Evolutionary conservation across 2,888 invertebrate species (phyloP).

Genomic region (Caradrina kadenii): DNA sequence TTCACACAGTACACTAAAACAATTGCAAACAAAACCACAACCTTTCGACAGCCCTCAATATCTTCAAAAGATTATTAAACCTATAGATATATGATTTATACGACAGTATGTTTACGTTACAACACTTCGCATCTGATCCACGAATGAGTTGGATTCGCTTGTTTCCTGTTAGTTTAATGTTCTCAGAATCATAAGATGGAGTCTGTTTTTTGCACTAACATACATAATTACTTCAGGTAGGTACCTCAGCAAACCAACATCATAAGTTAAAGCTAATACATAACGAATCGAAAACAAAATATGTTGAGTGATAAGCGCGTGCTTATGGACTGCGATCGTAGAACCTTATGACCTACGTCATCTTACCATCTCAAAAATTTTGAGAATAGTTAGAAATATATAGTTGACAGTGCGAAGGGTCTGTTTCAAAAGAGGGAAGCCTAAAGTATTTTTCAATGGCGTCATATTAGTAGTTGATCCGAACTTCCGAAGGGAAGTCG

Average conservation of each 20-base stretch:
- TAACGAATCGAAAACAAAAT: conserved; percentile 9
- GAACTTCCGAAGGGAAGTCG: no score
- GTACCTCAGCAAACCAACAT: conserved; percentile 7
- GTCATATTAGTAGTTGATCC: no score
- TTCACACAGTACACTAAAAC: conserved; percentile 14
- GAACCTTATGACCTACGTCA: background rate
- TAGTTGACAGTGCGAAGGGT: no score
- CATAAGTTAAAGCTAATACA: background rate
- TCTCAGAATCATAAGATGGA: conserved; percentile 44
- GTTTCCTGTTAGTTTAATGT: conserved; percentile 57
- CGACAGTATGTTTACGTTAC: conserved; percentile 30
- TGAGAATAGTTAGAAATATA: no score
- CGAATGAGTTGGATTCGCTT: conserved; percentile 51
- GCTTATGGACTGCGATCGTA: background rate
- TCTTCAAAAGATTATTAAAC: conserved; percentile 2
- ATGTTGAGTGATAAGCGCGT: conserved; percentile 3
- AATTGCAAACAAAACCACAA: conserved; percentile 1
- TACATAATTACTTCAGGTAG: conserved; percentile 35
- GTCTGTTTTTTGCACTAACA: conserved; percentile 37
- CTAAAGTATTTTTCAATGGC: no score
- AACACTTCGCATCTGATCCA: conserved; percentile 30
- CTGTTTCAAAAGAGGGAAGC: no score
- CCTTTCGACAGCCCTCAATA: conserved; percentile 14
- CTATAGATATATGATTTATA: conserved; percentile 27
- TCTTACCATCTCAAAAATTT: background rate